Conservation (phyloP, 2,888 invertebrate species). For the Unio delphinus region DNA sequence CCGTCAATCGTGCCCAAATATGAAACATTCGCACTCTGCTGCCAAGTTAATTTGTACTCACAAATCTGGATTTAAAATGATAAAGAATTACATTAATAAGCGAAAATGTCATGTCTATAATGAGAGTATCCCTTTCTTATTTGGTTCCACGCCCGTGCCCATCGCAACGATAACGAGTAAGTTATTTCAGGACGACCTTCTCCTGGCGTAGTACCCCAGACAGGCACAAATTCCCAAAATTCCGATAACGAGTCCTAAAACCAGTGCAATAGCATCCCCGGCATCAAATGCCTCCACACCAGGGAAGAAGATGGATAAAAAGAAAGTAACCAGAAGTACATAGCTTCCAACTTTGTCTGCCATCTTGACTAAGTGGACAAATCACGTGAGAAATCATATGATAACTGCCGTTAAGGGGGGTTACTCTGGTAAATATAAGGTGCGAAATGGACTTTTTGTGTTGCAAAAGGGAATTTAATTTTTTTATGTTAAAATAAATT, state of each 20-base stretch:
- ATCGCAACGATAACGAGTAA: constrained; percentile 1
- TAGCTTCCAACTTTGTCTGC: constrained; percentile 32
- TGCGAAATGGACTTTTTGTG: background rate
- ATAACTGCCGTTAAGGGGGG: background rate
- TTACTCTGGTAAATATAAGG: background rate
- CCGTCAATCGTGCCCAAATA: too few relatives aligned
- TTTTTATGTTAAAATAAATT: too few relatives aligned
- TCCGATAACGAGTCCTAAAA: constrained; percentile 70
- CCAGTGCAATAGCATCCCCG: constrained; percentile 70
- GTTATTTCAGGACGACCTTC: constrained; percentile 36
- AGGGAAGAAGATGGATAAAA: constrained; percentile 55
- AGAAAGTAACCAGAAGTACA: constrained; percentile 34
- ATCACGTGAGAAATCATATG: constrained; percentile 50
- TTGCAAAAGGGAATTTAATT: too few relatives aligned
- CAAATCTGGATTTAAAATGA: too few relatives aligned
- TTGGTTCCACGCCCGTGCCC: too few relatives aligned
- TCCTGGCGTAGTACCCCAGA: constrained; percentile 70
- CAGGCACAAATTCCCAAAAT: constrained; percentile 71
- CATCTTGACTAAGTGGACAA: constrained; percentile 47
- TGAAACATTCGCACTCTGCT: too few relatives aligned
- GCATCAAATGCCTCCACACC: constrained; percentile 70
- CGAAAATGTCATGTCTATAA: too few relatives aligned
- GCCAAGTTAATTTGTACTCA: too few relatives aligned
- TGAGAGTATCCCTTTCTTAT: too few relatives aligned
- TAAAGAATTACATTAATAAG: too few relatives aligned